Base-by-base conservation (phyloP, 2,888 invertebrate genomes). In the Euplexia lucipara region DNA sequence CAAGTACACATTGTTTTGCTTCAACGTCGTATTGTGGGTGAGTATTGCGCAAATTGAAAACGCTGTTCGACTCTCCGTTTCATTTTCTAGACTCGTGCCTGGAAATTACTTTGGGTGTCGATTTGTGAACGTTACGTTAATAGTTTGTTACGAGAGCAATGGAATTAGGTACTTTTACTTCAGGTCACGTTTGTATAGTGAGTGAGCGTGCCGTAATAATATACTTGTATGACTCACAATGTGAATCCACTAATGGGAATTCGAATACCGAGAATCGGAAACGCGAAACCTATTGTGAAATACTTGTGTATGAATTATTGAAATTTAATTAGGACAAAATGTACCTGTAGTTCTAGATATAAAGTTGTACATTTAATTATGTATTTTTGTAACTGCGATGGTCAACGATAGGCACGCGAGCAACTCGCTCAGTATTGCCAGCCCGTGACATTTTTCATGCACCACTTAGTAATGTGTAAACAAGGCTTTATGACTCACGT, bases 11-110 rank as follows among this genome's bases (percentile, higher is more conserved):
- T 93, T 98, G 74, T 97, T 98, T 84, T 98, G 97, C 86, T 96
- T 97, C 91, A 98, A 98, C 89, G 96, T 97, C 56, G 96, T 98
- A 56, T 92, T 97, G 83, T 97, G 97, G 97, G 98, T 98, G 89
- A 96, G 97, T 96, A 68, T 67, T 47, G 54, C 54, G 51, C 65
- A 81, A 81, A 81, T 79, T 78, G 70, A 74, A 76, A 81, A 71
- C 69, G 39, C 44, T 71, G 32, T 60, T 56, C 52, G 41, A 68
- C 37, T 69, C 69, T 68, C 57, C 59, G 58, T 75, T 81, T 76
- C 44, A 68, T 74, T 76, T 60, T 77, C 14, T 42, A 26, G 51
- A 54, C n/a, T 51, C 37, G 39, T 26, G 74, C 78, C 85, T 81
- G 72, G 63, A 79, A 78, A 79, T 81, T 72, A 59, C 45, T 63